These are phyloP conservation scores for Mesodorylaimus sp. DNA, from an alignment of 2,888 invertebrate genomes.

Conservation along the genomic window DNA sequence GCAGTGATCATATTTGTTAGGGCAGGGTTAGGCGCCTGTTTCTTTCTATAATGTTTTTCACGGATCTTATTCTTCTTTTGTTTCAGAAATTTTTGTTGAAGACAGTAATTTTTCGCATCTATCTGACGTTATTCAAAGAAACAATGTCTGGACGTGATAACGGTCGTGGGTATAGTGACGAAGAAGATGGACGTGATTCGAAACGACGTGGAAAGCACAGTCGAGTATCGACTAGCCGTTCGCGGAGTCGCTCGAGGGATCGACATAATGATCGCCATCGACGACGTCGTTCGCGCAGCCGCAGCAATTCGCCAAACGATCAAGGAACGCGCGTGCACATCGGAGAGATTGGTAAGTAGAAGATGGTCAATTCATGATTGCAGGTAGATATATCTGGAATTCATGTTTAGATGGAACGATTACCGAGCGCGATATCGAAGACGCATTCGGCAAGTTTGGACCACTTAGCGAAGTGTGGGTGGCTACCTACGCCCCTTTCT, in stretches of 20 bases:
- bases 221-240: background rate
- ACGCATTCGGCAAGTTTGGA: slow-evolving; percentile 11
- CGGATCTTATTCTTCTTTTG: too few relatives aligned
- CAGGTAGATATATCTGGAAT: background rate
- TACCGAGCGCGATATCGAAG: slow-evolving; percentile 11
- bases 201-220: background rate
- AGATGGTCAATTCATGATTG: background rate
- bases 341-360: slow-evolving; percentile 9
- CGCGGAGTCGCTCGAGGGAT: background rate
- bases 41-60: too few relatives aligned
- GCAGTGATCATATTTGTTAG: too few relatives aligned
- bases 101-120: too few relatives aligned
- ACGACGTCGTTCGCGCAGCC: background rate
- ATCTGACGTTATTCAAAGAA: too few relatives aligned
- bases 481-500: slow-evolving; percentile 12
- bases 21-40: too few relatives aligned
- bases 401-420: slow-evolving; percentile 8
- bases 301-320: background rate
- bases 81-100: too few relatives aligned
- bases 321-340: slow-evolving; percentile 3
- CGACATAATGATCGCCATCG: too few relatives aligned
- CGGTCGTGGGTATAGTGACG: too few relatives aligned
- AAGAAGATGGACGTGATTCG: too few relatives aligned
- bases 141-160: too few relatives aligned
- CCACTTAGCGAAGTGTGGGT: slow-evolving; percentile 12